Conservation (phyloP, 1,140 invertebrate species). For the Microplitis mediator region DNA sequence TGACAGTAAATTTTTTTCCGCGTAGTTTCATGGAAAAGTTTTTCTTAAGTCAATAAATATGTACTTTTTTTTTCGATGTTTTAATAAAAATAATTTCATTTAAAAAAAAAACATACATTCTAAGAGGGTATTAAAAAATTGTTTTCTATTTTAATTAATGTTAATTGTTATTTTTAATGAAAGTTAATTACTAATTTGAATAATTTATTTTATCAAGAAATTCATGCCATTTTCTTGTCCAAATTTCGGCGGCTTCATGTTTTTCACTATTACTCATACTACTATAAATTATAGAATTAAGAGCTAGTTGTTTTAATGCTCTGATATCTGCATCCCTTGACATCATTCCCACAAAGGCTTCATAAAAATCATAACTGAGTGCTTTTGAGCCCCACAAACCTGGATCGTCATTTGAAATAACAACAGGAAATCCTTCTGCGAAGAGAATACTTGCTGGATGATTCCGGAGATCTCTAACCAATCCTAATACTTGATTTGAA, state of each 20-base stretch:
- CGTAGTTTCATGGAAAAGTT: too few relatives aligned
- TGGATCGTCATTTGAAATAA: conserved; percentile 80
- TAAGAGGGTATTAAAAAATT: too few relatives aligned
- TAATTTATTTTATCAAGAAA: conserved; percentile 23
- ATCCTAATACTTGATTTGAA: conserved; percentile 78
- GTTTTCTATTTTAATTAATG: too few relatives aligned
- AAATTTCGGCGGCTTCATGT: conserved; percentile 38
- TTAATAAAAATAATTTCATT: too few relatives aligned
- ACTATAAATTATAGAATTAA: conserved; percentile 77
- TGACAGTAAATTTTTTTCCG: too few relatives aligned
- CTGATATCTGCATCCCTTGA: conserved; percentile 72
- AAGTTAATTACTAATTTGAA: neutral
- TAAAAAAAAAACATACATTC: too few relatives aligned
- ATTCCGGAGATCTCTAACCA: conserved; percentile 79
- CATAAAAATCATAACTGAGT: conserved; percentile 82
- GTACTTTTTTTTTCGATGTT: too few relatives aligned
- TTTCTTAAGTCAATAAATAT: too few relatives aligned
- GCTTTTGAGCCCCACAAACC: conserved; percentile 76
- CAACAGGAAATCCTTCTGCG: conserved; percentile 66
- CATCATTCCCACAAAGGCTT: conserved; percentile 80
- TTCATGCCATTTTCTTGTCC: conserved; percentile 48
- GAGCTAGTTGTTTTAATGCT: conserved; percentile 77
- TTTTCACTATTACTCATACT: conserved; percentile 49
- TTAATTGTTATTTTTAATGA: neutral
- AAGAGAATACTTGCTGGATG: conserved; percentile 77